Evolutionary conservation across 2,797 vertebrate genomes (phyloP), one percentile per base, ranked within the genome.

Genomic region (Coreius guichenoti): DNA sequence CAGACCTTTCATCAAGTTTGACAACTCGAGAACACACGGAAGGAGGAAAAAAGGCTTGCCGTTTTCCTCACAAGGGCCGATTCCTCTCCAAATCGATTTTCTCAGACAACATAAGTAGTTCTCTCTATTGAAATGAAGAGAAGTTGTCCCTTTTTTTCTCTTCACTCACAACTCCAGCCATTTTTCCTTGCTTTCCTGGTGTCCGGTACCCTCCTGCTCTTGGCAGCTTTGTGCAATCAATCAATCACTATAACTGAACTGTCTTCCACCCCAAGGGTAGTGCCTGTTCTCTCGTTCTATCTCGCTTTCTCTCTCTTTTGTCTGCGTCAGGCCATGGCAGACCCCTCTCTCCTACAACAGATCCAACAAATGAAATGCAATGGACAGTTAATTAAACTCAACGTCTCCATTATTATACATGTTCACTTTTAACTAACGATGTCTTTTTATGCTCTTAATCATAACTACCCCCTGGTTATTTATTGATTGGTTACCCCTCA

Each of bases 201-300:
- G 82, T 90, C 88, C 86, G 80, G 80, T 81, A 86, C 81, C 82
- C 88, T 61, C 43, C 63, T 21, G 78, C 86, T 82, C 79, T 74
- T 86, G 85, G 86, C 81, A 85, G 83, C 70, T 65, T 63, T 82
- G 58, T 63, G 85, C 83, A 87, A 88, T 91, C 89, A 88, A 89
- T 90, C 90, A 90, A 76, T 89, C 80, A 75, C 87, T 85, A 45
- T 73, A 76, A 58, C 85, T 61, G 70, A 81, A 81, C 85, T 70
- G 61, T 86, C 85, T 82, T 58, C 33, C 29, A 82, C 29, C 72
- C 51, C 45, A 36, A 77, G 72, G 72, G 47, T 82, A 76, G 36
- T 0, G 61, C 47, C 51, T 26, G 14, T 36, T 80, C 23, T 56
- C 45, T 84, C 16, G 36, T 51, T 68, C 61, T 72, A 19, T 56